phyloP scores from a whole-genome alignment of 2,888 invertebrate genomes.

The Metalampra italica region DNA sequence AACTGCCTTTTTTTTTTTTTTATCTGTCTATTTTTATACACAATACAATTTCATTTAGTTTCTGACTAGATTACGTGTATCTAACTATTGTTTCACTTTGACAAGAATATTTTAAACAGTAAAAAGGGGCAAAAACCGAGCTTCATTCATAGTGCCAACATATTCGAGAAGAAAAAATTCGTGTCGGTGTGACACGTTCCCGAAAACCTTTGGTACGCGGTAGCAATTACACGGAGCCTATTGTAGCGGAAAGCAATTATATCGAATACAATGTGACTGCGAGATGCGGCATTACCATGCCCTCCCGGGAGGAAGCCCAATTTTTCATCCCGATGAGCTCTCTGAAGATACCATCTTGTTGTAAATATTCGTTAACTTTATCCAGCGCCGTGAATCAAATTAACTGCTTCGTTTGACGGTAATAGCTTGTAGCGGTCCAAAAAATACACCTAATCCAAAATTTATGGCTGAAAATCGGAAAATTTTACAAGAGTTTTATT shows the following conservation, averaged over 20 bases:
- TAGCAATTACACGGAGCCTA: slow-evolving; percentile 10
- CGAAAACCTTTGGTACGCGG: not conserved
- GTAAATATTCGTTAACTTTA: not conserved
- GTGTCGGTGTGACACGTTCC: not conserved
- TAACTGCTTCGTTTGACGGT: not conserved
- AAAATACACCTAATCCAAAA: too few species aligned
- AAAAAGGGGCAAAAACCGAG: too few species aligned
- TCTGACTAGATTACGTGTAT: too few species aligned
- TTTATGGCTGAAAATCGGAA: too few species aligned
- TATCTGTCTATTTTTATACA: too few species aligned
- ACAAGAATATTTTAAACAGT: too few species aligned
- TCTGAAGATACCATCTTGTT: not conserved
- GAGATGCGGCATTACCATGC: not conserved
- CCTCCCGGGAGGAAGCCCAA: not conserved
- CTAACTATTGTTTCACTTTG: too few species aligned
- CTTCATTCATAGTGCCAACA: too few species aligned
- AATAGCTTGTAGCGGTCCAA: not conserved
- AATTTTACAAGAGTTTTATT: too few species aligned
- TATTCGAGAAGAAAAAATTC: not conserved
- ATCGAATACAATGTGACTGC: slow-evolving; percentile 6
- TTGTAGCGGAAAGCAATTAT: slow-evolving; percentile 12
- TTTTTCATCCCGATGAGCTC: not conserved
- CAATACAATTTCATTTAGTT: too few species aligned
- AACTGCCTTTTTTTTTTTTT: too few species aligned
- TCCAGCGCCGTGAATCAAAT: not conserved